A percentile compares a stretch with the other conserved stretches of the same genome.
Evolutionary conservation across 2,113 vertebrate species (phyloP).

Genomic region (Monopterus albus): DNA sequence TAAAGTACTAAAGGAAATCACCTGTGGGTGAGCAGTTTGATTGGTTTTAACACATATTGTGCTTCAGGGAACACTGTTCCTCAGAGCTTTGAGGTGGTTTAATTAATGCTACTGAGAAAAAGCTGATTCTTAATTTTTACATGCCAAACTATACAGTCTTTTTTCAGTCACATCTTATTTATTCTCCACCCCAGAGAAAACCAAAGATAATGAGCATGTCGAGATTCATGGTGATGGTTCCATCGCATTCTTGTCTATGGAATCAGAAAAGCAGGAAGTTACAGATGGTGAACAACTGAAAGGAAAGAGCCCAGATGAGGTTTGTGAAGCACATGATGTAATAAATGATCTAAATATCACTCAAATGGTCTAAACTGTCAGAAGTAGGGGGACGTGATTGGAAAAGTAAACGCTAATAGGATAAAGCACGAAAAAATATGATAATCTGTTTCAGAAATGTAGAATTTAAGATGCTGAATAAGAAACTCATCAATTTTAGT

Average conservation of each 20-base stretch:
- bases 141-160: not conserved
- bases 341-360: not conserved
- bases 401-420: not conserved
- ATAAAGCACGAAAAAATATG: not conserved
- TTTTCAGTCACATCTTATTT: not conserved
- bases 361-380: not conserved
- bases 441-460: not conserved
- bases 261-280: slow-evolving; percentile 81
- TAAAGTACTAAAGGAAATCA: too few relatives aligned
- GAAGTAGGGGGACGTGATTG: not conserved
- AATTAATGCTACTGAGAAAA: not conserved
- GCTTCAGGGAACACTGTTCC: too few relatives aligned
- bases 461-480: not conserved
- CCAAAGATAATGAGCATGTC: slow-evolving; percentile 84
- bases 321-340: slow-evolving; percentile 34
- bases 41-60: too few relatives aligned
- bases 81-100: not conserved
- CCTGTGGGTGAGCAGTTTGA: too few relatives aligned
- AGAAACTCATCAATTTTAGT: not conserved
- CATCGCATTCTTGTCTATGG: slow-evolving; percentile 70
- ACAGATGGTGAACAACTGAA: slow-evolving; percentile 64
- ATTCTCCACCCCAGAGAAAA: slow-evolving; percentile 68
- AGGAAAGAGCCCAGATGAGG: slow-evolving; percentile 75
- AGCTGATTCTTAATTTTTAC: not conserved
- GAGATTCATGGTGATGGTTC: slow-evolving; percentile 83